Base-by-base conservation (phyloP, 2,797 vertebrate species). In the Glyptemys insculpta region DNA sequence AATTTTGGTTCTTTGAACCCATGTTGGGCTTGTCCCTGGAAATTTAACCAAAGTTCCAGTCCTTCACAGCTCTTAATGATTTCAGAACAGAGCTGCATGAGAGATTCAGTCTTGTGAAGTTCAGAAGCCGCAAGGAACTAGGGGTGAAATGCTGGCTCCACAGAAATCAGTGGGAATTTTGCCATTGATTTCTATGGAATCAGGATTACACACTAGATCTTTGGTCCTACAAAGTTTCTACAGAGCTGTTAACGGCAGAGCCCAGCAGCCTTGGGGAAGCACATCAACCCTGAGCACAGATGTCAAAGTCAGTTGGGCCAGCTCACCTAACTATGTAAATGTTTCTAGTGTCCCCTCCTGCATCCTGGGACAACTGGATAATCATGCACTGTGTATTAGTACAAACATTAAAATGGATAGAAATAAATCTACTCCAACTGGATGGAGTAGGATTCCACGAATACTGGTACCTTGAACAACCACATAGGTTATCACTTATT, bases 31-130 rank as follows among this genome's bases (percentile, higher is more conserved):
- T 74, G 6, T 56, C 56, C 19, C 34, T 90, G 92, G 23, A 80
- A 93, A 41, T 65, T 82, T 52, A 72, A 88, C 41, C 91, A 49
- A 68, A 34, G 50, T 18, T 81, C 23, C 37, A 18, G 59, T 8
- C 50, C 65, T 68, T 68, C 3, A 47, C 4, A 91, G 82, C 6
- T 54, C 25, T 8, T 12, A 87, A 93, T 90, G 31, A 87, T 85
- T 96, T 94, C 56, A 89, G 4, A 85, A 76, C 41, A 41, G 85
- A 90, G 15, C 68, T 88, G 25, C 15, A 31, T 41, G 88, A 79
- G 21, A 74, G 83, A 90, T 83, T 57, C 0, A 78, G 0, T 2
- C 56, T 47, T n/a, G 27, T 41, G 68, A 74, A 74, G 15, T 62
- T 37, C 79, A 3, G 18, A 53, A 74, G 88, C 3, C 65, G 72